Base-by-base conservation (phyloP, 2,888 invertebrate species). In the Erebia aethiops region DNA sequence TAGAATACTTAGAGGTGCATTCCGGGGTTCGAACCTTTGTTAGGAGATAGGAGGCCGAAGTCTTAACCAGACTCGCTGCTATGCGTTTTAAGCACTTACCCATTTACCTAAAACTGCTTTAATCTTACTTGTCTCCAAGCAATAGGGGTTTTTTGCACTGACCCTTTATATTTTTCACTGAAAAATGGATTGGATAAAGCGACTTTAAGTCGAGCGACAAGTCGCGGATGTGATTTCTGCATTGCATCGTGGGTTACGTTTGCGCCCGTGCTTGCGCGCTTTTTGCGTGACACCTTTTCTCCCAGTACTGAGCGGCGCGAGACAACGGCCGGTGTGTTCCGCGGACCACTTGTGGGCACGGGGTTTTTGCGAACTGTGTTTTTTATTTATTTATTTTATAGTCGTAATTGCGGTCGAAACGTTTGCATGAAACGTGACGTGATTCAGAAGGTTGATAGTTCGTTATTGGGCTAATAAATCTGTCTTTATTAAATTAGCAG, bases 221-320 rank as follows among this genome's bases (percentile, higher is more conserved):
- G 61, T 61, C 61, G 61, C 13, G 1, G 13, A 18, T 10, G 61
- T 21, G 46, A 11, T 46, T 18, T 43, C 10, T 60, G 18, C 60
- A 41, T 8, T 18, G 61, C 16, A 10, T 46, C 46, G 46, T 54
- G 18, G 21, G 61, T 64, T 69, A 21, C 41, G 58, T 64, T 65
- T 41, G 66, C 43, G 63, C 56, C 73, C 64, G 69, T 80, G 76
- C 78, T 76, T 76, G 78, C 76, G 73, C 46, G 26, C 41, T 52
- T 71, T 57, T 69, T 69, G 63, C 72, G 72, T 60, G 76, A 77
- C 77, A 77, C 74, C 77, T 67, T 72, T 78, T 78, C 71, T 67
- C 76, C 78, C 81, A 83, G 82, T 84, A 79, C 75, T 77, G 75
- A 77, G 79, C 76, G 73, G 80, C 72, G 75, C 77, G 79, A 80